Conservation (phyloP, 1,140 invertebrate species). For the Drosophila yakuba region DNA sequence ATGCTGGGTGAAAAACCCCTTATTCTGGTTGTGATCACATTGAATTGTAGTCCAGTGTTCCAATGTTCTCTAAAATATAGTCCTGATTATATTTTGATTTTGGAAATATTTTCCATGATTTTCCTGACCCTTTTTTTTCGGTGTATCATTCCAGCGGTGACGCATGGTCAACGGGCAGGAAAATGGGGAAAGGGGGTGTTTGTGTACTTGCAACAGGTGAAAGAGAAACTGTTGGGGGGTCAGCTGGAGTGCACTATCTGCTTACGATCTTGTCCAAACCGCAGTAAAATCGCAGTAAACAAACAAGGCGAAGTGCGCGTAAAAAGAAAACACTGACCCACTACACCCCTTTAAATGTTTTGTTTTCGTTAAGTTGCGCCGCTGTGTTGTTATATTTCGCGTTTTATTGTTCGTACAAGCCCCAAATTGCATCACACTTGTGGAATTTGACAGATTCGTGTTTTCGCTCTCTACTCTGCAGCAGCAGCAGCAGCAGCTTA, state of each 20-base stretch:
- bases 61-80: too few species aligned
- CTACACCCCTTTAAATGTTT: slow-evolving; percentile 29
- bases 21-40: too few species aligned
- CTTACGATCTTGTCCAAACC: slow-evolving; percentile 22
- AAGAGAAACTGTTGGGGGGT: slow-evolving; percentile 39
- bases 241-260: slow-evolving; percentile 17
- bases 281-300: slow-evolving; percentile 20
- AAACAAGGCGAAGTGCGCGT: slow-evolving; percentile 40
- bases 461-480: slow-evolving; percentile 17
- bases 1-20: not conserved
- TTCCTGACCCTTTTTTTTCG: too few species aligned
- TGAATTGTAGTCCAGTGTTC: too few species aligned
- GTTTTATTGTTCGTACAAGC: slow-evolving; percentile 9
- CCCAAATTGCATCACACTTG: slow-evolving; percentile 67
- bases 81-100: too few species aligned
- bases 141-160: slow-evolving; percentile 23
- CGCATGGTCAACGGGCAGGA: slow-evolving; percentile 14
- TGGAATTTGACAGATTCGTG: slow-evolving; percentile 65
- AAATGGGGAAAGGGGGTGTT: not conserved
- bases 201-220: slow-evolving; percentile 26
- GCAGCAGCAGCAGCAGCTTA: slow-evolving; percentile 12
- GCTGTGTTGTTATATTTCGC: slow-evolving; percentile 26
- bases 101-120: too few species aligned
- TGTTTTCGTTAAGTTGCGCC: slow-evolving; percentile 15
- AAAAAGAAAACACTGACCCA: slow-evolving; percentile 36